A percentile compares a stretch with the other conserved stretches of the same genome.
Conservation (phyloP, 2,888 invertebrate species). For the Lordiphosa fenestrarum region DNA sequence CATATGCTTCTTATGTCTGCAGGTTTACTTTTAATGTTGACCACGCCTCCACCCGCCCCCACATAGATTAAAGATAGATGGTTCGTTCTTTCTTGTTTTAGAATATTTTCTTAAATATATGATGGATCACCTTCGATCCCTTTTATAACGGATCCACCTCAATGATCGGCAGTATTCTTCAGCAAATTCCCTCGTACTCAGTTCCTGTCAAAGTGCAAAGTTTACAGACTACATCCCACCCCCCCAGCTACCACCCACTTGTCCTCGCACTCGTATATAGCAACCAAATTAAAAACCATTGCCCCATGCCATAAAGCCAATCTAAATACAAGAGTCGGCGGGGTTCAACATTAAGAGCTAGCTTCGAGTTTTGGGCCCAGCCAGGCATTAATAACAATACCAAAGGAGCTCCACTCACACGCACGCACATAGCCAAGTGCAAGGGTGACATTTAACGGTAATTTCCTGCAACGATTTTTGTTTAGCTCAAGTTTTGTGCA, state of each 20-base stretch:
- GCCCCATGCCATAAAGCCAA: slow-evolving; percentile 15
- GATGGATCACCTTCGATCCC: too few species aligned
- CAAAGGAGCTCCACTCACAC: slow-evolving; percentile 19
- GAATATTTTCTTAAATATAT: too few species aligned
- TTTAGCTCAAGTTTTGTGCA: slow-evolving; percentile 47
- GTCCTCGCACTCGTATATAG: neutral
- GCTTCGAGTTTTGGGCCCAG: slow-evolving; percentile 25
- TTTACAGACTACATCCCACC: neutral
- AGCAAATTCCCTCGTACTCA: too few species aligned
- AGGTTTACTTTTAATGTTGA: too few species aligned
- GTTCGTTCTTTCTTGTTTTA: too few species aligned
- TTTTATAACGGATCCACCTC: neutral
- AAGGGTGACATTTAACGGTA: slow-evolving; percentile 62
- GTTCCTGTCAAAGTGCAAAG: too few species aligned
- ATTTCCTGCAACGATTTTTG: slow-evolving; percentile 55
- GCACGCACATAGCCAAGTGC: slow-evolving; percentile 26
- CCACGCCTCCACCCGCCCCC: too few species aligned
- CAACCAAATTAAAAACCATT: slow-evolving; percentile 6
- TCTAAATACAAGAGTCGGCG: slow-evolving; percentile 21
- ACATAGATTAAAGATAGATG: too few species aligned
- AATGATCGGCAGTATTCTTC: too few species aligned
- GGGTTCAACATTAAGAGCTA: slow-evolving; percentile 28
- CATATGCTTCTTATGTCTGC: too few species aligned
- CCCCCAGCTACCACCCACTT: neutral
- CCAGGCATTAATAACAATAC: slow-evolving; percentile 31